phyloP scores from a whole-genome alignment of 2,888 invertebrate genomes.

The Teleiodes luculella region DNA sequence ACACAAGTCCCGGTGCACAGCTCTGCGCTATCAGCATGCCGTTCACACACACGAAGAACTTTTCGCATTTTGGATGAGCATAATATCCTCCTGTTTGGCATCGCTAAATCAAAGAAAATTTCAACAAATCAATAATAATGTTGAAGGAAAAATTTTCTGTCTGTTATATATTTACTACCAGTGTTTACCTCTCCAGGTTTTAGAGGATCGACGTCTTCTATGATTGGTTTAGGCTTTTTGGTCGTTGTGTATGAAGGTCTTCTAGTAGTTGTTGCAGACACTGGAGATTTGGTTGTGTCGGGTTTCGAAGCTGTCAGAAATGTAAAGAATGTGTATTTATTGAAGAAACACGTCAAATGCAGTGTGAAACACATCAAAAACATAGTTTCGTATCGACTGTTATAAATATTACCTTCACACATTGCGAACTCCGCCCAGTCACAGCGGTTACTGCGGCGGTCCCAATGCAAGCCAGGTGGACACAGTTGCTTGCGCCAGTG shows the following conservation, averaged over 20 bases:
- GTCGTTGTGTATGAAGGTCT: conserved; percentile 37
- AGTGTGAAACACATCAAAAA: not conserved
- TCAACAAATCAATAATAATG: not conserved
- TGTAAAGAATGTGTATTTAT: not conserved
- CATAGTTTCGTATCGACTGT: not conserved
- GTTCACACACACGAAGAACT: conserved; percentile 88
- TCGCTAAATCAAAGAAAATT: conserved; percentile 37
- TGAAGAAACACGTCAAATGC: not conserved
- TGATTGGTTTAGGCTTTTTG: conserved; percentile 40
- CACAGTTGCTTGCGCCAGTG: conserved; percentile 84
- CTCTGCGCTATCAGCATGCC: conserved; percentile 82
- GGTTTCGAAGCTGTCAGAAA: conserved; percentile 38
- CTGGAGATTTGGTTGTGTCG: conserved; percentile 49
- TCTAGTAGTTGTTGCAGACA: conserved; percentile 30
- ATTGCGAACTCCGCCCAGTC: conserved; percentile 89
- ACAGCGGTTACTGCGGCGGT: conserved; percentile 82
- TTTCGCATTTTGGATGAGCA: conserved; percentile 84
- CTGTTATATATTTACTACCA: not conserved
- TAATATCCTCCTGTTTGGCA: conserved; percentile 88
- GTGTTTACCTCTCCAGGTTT: conserved; percentile 46
- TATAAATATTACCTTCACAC: conserved; percentile 69
- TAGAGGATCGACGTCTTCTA: conserved; percentile 37
- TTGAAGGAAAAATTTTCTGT: not conserved
- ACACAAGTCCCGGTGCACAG: conserved; percentile 88
- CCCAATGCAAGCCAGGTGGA: conserved; percentile 90